Evolutionary conservation across 1,140 invertebrate genomes (phyloP), one percentile per base, ranked within the genome.

Genomic region (Rhagoletis pomonella): DNA sequence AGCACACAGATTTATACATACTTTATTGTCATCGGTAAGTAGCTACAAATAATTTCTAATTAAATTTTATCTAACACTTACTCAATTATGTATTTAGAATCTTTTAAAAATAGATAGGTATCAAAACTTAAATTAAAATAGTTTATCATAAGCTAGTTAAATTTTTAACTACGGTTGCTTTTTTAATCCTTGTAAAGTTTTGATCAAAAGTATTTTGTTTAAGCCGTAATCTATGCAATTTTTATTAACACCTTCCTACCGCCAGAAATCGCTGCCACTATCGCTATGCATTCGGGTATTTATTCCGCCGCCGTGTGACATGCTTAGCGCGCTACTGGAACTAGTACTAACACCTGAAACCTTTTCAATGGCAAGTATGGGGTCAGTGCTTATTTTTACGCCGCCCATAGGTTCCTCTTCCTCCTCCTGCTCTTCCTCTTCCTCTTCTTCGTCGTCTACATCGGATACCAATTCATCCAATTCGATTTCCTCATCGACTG

Each of bases 11-110:
- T 47, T 81, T 81, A 29, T 9, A 81, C 2, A 1, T 7, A 55
- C 10, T 55, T 0, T 55, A 55, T 10, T 5, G 50, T 55, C 50
- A 55, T 81, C n/a, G 50, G 47, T 81, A 10, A 47, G 14, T 55
- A n/a, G 9, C 55, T 81, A 81, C 73, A 81, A 81, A 81, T 81
- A 81, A 81, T 81, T 81, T 81, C 2, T 55, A 62, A 14, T 77
- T 19, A 73, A 50, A 29, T 39, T 42, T 73, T 73, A 3, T 17
- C 7, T n/a, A 47, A 14, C 5, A 73, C 17, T 73, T 73, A n/a
- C 2, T 67, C 44, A 73, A 73, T 73, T 73, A 73, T 47, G 4
- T 17, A 73, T 50, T 47, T 73, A 7, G 47, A 55, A 81, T 55
- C 47, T 77, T 81, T 19, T 0, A 55, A 55, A 77, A 55, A 50